Base-by-base conservation (phyloP, 37 sponge, comb jelly and placozoan genomes). In the Bolinopsis microptera region DNA sequence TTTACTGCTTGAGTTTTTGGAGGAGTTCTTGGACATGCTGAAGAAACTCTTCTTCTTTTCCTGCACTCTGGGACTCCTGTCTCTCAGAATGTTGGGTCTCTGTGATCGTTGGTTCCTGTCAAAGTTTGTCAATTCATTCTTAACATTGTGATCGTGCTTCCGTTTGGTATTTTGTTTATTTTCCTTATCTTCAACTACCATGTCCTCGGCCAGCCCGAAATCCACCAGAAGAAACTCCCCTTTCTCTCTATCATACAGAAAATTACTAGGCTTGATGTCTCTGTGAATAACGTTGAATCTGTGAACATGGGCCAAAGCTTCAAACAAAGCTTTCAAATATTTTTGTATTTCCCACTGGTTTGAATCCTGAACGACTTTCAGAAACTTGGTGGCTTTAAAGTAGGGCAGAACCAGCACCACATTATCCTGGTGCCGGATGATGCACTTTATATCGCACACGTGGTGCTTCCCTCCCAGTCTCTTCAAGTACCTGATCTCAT, bases 211-310 rank as follows among this genome's bases (percentile, higher is more conserved):
- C 69, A 97, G 82, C 25, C 97, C 97, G 93, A 97, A 97, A 83
- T 97, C 97, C 28, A 97, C 94, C 83, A 97, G 68, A 35, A 95
- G 93, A 39, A 95, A 95, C 67, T 94, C 95, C 48, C 37, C 94
- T 13, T 48, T 92, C 48, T 93, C 92, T 77, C 96, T 94, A 80
- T 97, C 95, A 93, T 96, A 96, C 48, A 98, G 96, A 94, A 97
- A 98, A 95, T 98, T 98, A 94, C 96, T 95, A 31, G 99, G 99
- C 94, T 98, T 98, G 74, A 98, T 96, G 93, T 98, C 99, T 0
- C 99, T 94, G 94, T 98, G 99, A 38, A 98, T 96, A 76, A 98
- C 94, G 48, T 94, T 80, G 70, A 95, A 93, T 27, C 93, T 92
- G 94, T 98, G 99, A 1, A 98, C 96, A 33, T 96, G 95, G 24